Base-by-base conservation (phyloP, 1,140 invertebrate species). In the Psix sp. region DNA sequence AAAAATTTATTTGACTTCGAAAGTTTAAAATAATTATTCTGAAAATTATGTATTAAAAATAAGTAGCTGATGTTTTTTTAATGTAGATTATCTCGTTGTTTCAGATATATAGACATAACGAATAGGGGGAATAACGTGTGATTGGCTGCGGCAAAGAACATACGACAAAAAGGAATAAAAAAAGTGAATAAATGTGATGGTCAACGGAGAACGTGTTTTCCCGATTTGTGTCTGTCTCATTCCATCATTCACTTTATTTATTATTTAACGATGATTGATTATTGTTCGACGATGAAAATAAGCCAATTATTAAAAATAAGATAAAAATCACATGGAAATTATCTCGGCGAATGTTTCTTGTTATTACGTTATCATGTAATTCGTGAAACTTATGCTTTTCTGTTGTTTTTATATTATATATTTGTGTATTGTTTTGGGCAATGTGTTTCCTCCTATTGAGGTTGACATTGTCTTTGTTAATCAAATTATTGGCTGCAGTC, bases 41-140 rank as follows among this genome's bases (percentile, higher is more conserved):
- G n/a, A n/a, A n/a, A n/a, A n/a, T n/a, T n/a, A n/a, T n/a, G n/a
- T n/a, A n/a, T n/a, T n/a, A n/a, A n/a, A n/a, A n/a, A n/a, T n/a
- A n/a, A n/a, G n/a, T n/a, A n/a, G 21, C 9, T 24, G 21, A 11
- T 35, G 13, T 6, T 7, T 17, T 16, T 35, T 49, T 35, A 35
- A 33, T 15, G 26, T 24, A 40, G 33, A 18, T 39, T 48, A 5
- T 6, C 21, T 62, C 9, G 43, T 31, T 63, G 46, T 82, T 81
- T 43, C 79, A 82, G 80, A 81, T 76, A 76, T 81, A 76, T 82
- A 82, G 79, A 74, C 59, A 59, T 77, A 59, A 59, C 42, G 18
- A 56, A 45, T 76, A 78, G 24, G 29, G 36, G 78, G 78, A 76
- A 43, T 42, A 35, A 48, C 42, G 59, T 78, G 74, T 73, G 67